Conservation (phyloP, 2,797 vertebrate genomes). For the Acanthurus leucopareius region DNA sequence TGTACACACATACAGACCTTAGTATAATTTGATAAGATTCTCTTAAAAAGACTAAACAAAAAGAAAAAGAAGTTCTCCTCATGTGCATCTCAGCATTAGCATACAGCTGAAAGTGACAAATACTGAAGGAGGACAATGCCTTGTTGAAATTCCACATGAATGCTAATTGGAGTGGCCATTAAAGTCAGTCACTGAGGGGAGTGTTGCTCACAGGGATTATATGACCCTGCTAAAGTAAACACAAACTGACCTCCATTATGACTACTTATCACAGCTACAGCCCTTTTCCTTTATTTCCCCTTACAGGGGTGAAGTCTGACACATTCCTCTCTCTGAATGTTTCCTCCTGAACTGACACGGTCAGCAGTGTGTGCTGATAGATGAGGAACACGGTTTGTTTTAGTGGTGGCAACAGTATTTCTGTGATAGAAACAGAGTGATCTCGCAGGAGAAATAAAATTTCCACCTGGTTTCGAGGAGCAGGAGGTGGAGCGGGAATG, state of each 20-base stretch:
- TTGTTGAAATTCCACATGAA: conserved; percentile 73
- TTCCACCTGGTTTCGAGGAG: conserved; percentile 71
- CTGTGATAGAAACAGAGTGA: conserved; percentile 48
- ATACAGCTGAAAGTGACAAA: conserved; percentile 78
- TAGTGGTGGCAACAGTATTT: conserved; percentile 51
- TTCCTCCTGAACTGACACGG: conserved; percentile 66
- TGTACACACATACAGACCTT: conserved; percentile 57
- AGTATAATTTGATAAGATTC: conserved; percentile 29
- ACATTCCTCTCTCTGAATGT: conserved; percentile 74
- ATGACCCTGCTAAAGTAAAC: conserved; percentile 79
- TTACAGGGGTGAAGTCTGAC: conserved; percentile 76
- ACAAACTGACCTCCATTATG: conserved; percentile 82
- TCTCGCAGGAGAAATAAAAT: conserved; percentile 63
- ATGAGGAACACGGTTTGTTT: conserved; percentile 53
- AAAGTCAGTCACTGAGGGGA: conserved; percentile 73
- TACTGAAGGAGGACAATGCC: conserved; percentile 47
- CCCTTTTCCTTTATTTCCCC: conserved; percentile 74
- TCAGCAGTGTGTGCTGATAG: conserved; percentile 62
- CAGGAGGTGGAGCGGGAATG: conserved; percentile 47
- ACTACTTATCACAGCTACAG: conserved; percentile 80
- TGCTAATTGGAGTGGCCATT: conserved; percentile 81
- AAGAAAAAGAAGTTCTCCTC: conserved; percentile 34
- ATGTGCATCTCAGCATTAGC: conserved; percentile 65
- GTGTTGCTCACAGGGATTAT: conserved; percentile 77
- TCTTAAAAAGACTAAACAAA: conserved; percentile 9